Conservation (phyloP, 2,888 invertebrate species). For the Plagiodera versicolora region DNA sequence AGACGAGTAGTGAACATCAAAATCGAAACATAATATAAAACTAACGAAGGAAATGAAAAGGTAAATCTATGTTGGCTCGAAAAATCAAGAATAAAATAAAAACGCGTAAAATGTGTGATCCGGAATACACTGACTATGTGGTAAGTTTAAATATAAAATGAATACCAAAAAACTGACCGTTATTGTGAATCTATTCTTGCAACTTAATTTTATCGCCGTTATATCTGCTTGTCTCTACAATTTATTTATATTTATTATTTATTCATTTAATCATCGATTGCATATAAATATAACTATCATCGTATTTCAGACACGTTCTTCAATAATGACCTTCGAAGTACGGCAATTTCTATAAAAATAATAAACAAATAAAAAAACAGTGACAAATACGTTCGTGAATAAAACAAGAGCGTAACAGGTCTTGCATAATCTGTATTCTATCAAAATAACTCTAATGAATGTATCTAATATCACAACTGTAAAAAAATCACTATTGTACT, state of each 20-base stretch:
- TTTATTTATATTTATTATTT: not conserved
- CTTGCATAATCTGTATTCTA: not conserved
- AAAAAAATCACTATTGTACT: not conserved
- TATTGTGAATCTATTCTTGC: not conserved
- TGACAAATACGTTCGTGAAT: not conserved
- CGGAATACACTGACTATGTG: conserved; percentile 6
- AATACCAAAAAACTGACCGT: not conserved
- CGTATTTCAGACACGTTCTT: not conserved
- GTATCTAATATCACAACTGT: not conserved
- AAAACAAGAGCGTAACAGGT: not conserved
- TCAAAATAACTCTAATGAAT: not conserved
- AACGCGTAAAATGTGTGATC: conserved; percentile 1
- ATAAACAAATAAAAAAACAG: not conserved
- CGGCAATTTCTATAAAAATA: not conserved
- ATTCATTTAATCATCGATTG: not conserved
- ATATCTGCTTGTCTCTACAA: not conserved
- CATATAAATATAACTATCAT: not conserved
- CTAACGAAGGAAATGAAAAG: conserved; percentile 9
- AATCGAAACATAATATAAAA: conserved; percentile 11
- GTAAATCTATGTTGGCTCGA: conserved; percentile 8
- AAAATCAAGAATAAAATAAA: conserved; percentile 10
- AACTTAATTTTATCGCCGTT: conserved; percentile 5
- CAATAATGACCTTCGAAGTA: conserved; percentile 8
- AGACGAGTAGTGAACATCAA: conserved; percentile 12
- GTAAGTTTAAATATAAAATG: not conserved